Evolutionary conservation across 2,113 vertebrate species (phyloP).

Genomic region (Platycercus adscitus): DNA sequence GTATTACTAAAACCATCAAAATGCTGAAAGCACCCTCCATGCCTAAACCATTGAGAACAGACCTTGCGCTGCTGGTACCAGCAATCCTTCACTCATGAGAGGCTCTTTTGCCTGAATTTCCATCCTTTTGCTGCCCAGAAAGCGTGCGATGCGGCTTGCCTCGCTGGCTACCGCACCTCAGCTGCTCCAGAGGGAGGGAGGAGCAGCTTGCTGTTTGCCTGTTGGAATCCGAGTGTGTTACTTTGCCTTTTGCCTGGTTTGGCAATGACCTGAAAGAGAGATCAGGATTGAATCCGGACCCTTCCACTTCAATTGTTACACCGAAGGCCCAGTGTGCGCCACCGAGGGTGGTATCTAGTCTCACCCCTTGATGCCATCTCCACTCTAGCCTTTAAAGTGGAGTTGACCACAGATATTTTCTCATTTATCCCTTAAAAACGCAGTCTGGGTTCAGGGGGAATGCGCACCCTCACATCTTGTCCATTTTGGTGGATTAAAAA

Average conservation of each 20-base stretch:
- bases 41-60: neutral
- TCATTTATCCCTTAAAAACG: neutral
- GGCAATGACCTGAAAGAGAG: neutral
- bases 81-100: accelerated
- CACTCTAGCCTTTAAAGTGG: neutral
- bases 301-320: accelerated
- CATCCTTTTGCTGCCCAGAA: accelerated
- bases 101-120: neutral
- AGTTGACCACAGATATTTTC: neutral
- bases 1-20: neutral
- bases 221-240: neutral
- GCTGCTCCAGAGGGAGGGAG: neutral
- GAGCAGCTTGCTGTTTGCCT: neutral
- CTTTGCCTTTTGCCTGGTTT: neutral
- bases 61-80: neutral
- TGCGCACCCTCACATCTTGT: accelerated
- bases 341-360: accelerated
- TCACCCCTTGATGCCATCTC: neutral
- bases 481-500: neutral
- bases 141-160: accelerated
- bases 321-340: neutral
- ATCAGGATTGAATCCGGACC: neutral
- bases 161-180: neutral
- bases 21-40: neutral
- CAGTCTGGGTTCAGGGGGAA: neutral